Evolutionary conservation across 2,888 invertebrate species (phyloP), one percentile per base, ranked within the genome.

Genomic region (Anticlea derivata): DNA sequence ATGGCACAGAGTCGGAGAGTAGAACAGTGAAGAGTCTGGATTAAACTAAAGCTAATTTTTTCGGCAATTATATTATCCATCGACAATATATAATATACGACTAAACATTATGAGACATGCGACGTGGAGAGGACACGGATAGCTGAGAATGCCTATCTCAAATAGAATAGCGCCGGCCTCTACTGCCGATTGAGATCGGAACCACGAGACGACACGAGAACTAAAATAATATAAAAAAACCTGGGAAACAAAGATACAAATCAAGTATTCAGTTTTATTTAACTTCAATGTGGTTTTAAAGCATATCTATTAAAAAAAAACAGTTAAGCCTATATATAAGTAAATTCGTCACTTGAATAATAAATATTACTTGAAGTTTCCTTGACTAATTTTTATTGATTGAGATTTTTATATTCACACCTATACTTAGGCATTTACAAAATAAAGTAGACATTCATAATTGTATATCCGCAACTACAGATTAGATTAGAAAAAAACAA

Each of bases 1-100:
- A 53, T 53, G 53, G 53, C 53, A 53, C 53, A 48, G 53, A 53
- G 29, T 49, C 44, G 53, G 63, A 70, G 67, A 65, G 63, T 60
- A 62, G 43, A 60, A 61, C 49, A 52, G 54, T 54, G 55, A 53
- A 64, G 43, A 53, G 50, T 49, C 53, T 47, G 50, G 50, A 45
- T 23, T 49, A 23, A 7, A 41, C 39, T 45, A 41, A 48, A 44
- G 1, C 52, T 53, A 48, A 27, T n/a, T 26, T 23, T 20, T 34
- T 39, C 7, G 39, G 45, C 35, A 48, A 48, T 46, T 37, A 49
- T 52, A 55, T 50, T 50, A 57, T 54, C 53, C 37, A 58, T 58
- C 45, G 65, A 63, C 12, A 60, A 61, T 52, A 50, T 46, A 56
- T n/a, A n/a, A n/a, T 56, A 39, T 33, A 48, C 17, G 22, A 34